Percentiles rank a stretch among this genome's conserved stretches.
Evolutionary conservation across 1,140 invertebrate genomes (phyloP).

Genomic region (Pomacea maculata): DNA sequence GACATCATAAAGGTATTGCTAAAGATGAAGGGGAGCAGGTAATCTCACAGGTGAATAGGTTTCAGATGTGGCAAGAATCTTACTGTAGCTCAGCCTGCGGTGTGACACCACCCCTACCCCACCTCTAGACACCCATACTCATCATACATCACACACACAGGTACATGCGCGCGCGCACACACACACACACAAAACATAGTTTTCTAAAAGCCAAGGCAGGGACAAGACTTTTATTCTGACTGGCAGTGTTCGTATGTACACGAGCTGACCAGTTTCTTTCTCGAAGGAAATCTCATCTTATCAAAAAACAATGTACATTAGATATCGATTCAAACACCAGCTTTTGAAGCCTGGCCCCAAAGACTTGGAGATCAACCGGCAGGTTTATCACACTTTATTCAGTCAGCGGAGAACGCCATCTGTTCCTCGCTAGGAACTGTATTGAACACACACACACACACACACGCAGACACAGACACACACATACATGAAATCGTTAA

Average conservation of each 20-base stretch:
- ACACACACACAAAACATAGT: neutral
- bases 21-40: too few relatives aligned
- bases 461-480: too few relatives aligned
- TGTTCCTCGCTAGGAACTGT: too few relatives aligned
- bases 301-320: neutral
- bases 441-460: too few relatives aligned
- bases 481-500: too few relatives aligned
- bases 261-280: neutral
- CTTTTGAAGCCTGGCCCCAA: neutral
- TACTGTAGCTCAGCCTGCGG: neutral
- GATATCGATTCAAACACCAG: neutral
- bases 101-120: neutral
- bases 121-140: neutral
- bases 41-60: too few relatives aligned
- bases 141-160: neutral
- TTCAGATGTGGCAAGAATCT: neutral
- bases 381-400: too few relatives aligned
- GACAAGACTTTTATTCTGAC: neutral
- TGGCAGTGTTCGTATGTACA: too few relatives aligned
- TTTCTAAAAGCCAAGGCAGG: neutral
- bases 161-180: conserved; percentile 6
- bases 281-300: neutral
- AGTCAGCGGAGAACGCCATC: too few relatives aligned
- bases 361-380: too few relatives aligned
- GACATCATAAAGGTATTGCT: neutral